Base-by-base conservation (phyloP, 2,888 invertebrate genomes). In the Carpatolechia fugitivella region DNA sequence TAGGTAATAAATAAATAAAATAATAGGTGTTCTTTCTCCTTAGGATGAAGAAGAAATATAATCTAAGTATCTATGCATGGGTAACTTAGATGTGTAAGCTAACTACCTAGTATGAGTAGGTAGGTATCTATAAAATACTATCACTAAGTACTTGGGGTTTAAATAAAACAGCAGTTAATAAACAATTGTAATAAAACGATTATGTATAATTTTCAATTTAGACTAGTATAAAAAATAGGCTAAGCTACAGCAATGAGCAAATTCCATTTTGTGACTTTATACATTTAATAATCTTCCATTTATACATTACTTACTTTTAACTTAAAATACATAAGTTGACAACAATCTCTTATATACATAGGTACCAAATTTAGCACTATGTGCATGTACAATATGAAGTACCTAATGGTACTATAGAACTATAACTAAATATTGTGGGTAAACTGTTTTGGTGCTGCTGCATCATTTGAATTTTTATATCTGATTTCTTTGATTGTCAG, bases 201-300 rank as follows among this genome's bases (percentile, higher is more conserved):
- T 40, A 40, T 40, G 40, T 40, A 44, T 76, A 75, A 74, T 69
- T 71, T 24, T 44, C 20, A 44, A 49, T 72, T 71, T 76, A 89
- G 89, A 89, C 89, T 89, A 89, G 89, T 89, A 86, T 77, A 89
- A 88, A 88, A 44, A 89, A 85, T 87, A 87, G 85, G 82, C 81
- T 83, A 85, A 79, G 83, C 83, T 84, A 80, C 67, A 80, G 76
- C 78, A 83, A 78, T 87, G 88, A 89, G 85, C 85, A 86, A 81
- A 68, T 70, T 71, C 61, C 52, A 62, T 82, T 47, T 87, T 87
- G 85, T 83, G 85, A 87, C 82, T 72, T 70, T 71, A 68, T 63
- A 72, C 68, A 67, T 60, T 62, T 62, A 52, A 59, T 50, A 51
- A 52, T 52, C 31, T 41, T 41, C 29, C 36, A 10, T 16, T 31